Evolutionary conservation across 2,797 vertebrate genomes (phyloP).

Genomic region (Australoheros facetus): DNA sequence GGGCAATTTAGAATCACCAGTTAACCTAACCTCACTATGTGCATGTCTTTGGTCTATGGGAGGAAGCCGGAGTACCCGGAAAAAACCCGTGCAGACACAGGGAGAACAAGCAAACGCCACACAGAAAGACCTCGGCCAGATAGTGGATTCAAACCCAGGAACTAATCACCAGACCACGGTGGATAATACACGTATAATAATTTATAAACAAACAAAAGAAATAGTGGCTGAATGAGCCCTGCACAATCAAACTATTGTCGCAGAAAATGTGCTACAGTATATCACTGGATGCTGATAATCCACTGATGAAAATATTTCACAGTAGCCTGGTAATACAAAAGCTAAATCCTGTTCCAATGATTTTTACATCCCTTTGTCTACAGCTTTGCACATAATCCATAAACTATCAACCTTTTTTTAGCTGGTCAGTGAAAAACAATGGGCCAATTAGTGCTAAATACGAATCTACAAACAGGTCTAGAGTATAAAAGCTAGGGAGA

Average conservation of each 20-base stretch:
- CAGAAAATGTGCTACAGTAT: background rate
- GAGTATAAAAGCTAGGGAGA: background rate
- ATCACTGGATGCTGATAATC: no score
- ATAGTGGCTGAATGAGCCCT: background rate
- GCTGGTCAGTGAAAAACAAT: background rate
- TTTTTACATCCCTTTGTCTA: background rate
- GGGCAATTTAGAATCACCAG: no score
- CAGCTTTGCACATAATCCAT: background rate
- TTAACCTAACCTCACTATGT: no score
- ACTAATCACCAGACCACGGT: background rate
- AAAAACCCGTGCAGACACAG: no score
- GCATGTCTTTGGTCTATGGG: no score
- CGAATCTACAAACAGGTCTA: background rate
- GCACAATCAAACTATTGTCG: background rate
- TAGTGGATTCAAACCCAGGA: no score
- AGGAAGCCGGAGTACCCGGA: no score
- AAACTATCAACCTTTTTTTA: slow-evolving; percentile 6
- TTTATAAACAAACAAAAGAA: background rate
- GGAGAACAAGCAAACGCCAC: no score
- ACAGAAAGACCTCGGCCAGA: no score
- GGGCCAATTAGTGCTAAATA: background rate
- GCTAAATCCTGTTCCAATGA: background rate
- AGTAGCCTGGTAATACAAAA: background rate
- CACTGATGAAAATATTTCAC: background rate
- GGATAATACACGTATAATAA: background rate